phyloP scores from a whole-genome alignment of 35 echinoderm and acorn worm genomes.

The Acanthaster planci region DNA sequence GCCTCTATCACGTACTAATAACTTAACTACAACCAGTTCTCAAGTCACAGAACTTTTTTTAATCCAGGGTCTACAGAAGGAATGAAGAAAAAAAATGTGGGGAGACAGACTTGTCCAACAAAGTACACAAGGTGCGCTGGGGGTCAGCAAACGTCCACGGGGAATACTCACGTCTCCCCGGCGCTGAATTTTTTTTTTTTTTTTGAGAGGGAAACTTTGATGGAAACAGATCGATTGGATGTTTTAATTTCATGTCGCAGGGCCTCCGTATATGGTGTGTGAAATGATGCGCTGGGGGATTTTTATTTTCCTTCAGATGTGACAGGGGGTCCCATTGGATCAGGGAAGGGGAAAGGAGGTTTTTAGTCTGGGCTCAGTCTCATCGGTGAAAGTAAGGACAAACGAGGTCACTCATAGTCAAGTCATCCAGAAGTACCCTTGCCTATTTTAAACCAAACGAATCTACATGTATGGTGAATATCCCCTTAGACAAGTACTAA shows the following conservation, averaged over 20 bases:
- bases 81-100: not conserved
- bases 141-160: not conserved
- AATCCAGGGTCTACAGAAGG: not conserved
- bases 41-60: constrained; percentile 26
- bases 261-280: not conserved
- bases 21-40: constrained; percentile 7
- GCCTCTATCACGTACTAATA: constrained; percentile 8
- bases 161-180: not conserved
- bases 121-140: constrained; percentile 11
- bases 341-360: not conserved
- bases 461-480: too few relatives aligned
- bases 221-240: constrained; percentile 2
- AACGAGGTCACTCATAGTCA: not conserved
- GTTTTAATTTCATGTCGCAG: not conserved
- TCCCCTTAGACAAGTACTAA: too few relatives aligned
- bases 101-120: not conserved
- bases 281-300: not conserved
- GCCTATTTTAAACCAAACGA: too few relatives aligned
- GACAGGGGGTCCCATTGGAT: not conserved
- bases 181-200: constrained; percentile 21
- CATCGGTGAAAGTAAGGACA: not conserved
- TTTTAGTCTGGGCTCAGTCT: not conserved
- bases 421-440: not conserved
- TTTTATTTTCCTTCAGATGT: too few relatives aligned
- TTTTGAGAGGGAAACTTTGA: constrained; percentile 1